Evolutionary conservation across 1,140 invertebrate genomes (phyloP).

Genomic region (Asobara japonica): DNA sequence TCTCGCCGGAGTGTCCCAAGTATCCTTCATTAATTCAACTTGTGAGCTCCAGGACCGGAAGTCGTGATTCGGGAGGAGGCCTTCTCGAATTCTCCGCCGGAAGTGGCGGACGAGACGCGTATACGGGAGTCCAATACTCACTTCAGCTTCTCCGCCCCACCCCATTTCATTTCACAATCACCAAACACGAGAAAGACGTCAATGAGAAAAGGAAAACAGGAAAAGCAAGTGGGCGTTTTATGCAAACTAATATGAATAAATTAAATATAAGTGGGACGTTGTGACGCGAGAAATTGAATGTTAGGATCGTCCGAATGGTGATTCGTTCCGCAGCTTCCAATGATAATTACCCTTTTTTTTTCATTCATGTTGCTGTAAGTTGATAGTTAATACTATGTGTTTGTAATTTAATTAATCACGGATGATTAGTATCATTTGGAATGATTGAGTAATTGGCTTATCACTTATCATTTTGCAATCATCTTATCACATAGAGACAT

Average conservation of each 20-base stretch:
- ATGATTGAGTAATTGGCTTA: too few species aligned
- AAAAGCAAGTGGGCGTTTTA: conserved; percentile 42
- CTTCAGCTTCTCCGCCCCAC: neutral
- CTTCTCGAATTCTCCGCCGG: conserved; percentile 32
- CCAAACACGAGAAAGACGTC: neutral
- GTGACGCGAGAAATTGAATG: neutral
- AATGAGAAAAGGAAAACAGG: conserved; percentile 28
- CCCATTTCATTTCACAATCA: neutral
- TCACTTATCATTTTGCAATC: too few species aligned
- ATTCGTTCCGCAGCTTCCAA: too few species aligned
- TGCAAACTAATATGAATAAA: conserved; percentile 37
- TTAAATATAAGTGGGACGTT: neutral
- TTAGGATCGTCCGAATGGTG: too few species aligned
- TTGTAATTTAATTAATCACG: too few species aligned
- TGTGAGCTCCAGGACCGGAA: conserved; percentile 24
- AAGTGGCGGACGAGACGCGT: conserved; percentile 29
- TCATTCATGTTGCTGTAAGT: too few species aligned
- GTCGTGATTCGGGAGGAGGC: conserved; percentile 28
- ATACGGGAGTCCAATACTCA: conserved; percentile 10
- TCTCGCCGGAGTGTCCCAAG: neutral
- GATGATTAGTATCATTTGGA: too few species aligned
- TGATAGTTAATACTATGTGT: too few species aligned
- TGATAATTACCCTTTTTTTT: too few species aligned
- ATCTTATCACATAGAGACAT: too few species aligned
- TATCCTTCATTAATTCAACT: conserved; percentile 20